Conservation (phyloP, 2,113 vertebrate genomes). For the Cygnus buccinator region DNA sequence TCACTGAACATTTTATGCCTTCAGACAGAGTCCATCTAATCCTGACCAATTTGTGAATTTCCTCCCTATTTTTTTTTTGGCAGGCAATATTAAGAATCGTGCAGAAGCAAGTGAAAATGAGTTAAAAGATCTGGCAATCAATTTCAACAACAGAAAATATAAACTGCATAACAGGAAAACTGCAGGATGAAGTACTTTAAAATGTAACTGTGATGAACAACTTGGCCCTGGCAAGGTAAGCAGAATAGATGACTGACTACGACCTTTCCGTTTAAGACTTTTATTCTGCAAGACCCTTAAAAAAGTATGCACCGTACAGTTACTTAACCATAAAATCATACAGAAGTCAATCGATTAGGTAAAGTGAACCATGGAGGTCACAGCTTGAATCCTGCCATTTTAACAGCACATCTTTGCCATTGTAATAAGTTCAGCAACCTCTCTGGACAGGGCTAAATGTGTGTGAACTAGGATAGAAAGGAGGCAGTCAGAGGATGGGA, state of each 20-base stretch:
- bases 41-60: not conserved
- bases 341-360: not conserved
- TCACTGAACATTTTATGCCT: not conserved
- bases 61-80: not conserved
- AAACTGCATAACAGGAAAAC: not conserved
- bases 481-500: not conserved
- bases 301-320: not conserved
- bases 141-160: not conserved
- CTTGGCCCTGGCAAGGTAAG: not conserved
- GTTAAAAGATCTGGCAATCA: not conserved
- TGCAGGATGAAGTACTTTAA: not conserved
- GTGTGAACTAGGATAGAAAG: not conserved
- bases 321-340: not conserved
- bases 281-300: not conserved
- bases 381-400: not conserved
- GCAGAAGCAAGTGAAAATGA: not conserved
- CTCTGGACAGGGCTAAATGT: not conserved
- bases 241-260: not conserved
- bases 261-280: not conserved
- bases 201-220: not conserved
- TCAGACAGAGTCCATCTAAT: not conserved
- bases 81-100: not conserved
- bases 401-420: not conserved
- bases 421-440: not conserved
- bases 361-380: not conserved